Evolutionary conservation across 2,113 vertebrate genomes (phyloP).

Genomic region (Erpornis zantholeuca): DNA sequence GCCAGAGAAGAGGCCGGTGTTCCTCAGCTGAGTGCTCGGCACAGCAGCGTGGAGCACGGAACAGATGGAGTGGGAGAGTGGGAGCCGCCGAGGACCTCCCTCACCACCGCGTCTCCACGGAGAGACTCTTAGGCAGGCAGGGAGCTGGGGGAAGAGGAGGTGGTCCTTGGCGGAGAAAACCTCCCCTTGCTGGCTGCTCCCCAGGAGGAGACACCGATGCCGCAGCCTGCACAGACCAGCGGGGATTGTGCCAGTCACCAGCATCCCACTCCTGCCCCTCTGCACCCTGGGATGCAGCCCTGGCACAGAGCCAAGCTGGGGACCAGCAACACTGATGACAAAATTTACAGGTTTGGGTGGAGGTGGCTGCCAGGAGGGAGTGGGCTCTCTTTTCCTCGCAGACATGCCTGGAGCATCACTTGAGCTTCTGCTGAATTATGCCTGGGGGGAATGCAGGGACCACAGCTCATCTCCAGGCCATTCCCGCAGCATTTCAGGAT

Average conservation of each 20-base stretch:
- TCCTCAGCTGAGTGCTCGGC: background rate
- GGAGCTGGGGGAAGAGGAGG: constrained; percentile 15
- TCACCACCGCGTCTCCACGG: background rate
- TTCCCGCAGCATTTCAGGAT: background rate
- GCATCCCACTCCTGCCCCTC: background rate
- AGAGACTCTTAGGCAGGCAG: background rate
- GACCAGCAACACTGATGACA: background rate
- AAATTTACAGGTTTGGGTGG: background rate
- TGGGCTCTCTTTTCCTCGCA: background rate
- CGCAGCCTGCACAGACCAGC: background rate
- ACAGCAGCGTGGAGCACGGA: background rate
- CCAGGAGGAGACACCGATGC: background rate
- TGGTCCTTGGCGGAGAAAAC: constrained; percentile 46
- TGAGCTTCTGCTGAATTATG: background rate
- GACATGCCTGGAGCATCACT: background rate
- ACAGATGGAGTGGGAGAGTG: constrained; percentile 40
- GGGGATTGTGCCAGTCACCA: background rate
- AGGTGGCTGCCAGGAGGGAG: background rate
- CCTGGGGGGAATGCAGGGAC: background rate
- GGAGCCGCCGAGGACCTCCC: constrained; percentile 29
- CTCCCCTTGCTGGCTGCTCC: constrained; percentile 34
- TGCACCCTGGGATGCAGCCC: background rate
- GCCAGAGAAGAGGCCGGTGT: background rate
- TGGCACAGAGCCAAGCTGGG: background rate
- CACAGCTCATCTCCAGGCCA: background rate